Evolutionary conservation across 2,113 vertebrate genomes (phyloP), one percentile per base, ranked within the genome.

Genomic region (Dicerorhinus sumatrensis): DNA sequence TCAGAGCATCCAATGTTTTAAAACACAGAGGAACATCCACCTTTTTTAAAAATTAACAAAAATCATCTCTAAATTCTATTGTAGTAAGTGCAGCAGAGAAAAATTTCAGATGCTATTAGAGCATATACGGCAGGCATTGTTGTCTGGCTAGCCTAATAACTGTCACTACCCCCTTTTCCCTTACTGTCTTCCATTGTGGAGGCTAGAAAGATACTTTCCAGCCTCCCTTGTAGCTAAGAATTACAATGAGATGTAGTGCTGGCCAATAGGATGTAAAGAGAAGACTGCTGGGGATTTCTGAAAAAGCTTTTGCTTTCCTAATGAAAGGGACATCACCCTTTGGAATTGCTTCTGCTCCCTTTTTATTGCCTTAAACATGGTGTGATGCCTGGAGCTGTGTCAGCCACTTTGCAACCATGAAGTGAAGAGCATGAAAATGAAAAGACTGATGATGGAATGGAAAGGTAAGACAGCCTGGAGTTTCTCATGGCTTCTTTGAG

Each of bases 91-190:
- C 62, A 48, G 23, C 56, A 46, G 23, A 36, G 83, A 62, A 67
- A 18, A 86, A 2, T 6, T 31, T 29, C 16, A 51, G 77, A 21
- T 51, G 42, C 17, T 20, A 0, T 72, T 27, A 48, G 2, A 51
- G 13, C 51, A 7, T 31, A 51, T 1, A 25, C 23, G 25, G 42
- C 4, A 21, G 62, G 3, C 39, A 27, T 11, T 31, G 27, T 3
- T 1, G 8, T 51, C 69, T 14, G 69, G 36, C 3, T 33, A 21
- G 2, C n/a, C n/a, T 8, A 2, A 2, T 1, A 4, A 13, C 20
- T 56, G 18, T 36, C 29, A 13, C 48, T 7, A 17, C 2, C 33
- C n/a, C 18, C 14, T 0, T 56, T 76, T 17, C 39, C 23, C 36
- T 76, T 33, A 31, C 9, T 21, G 14, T 6, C 79, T 56, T 36